Evolutionary conservation across 2,888 invertebrate genomes (phyloP), one percentile per base, ranked within the genome.

Genomic region (Lasioglossum zephyrum): DNA sequence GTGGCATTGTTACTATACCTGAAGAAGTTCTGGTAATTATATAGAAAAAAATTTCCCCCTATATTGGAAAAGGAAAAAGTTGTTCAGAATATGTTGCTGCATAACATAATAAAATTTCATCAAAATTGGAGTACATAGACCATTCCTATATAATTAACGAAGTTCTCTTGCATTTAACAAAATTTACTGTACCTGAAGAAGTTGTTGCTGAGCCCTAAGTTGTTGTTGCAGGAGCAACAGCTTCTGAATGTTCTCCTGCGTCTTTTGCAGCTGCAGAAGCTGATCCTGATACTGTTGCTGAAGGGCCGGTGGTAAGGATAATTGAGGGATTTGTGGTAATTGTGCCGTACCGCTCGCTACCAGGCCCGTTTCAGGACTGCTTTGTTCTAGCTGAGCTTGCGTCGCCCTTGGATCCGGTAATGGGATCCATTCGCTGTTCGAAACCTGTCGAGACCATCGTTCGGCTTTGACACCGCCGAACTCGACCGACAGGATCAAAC

Each of bases 401-500:
- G 84, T 74, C 49, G 89, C 83, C 39, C 93, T 91, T 0, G 94
- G 94, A 90, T 93, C 92, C 44, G 95, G 91, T 80, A 95, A 82
- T 3, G 95, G 95, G n/a, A 95, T 95, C 95, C 95, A 95, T 78
- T 95, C 95, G 92, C 94, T 95, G 83, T 93, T 95, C 0, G 94
- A 91, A 49, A 94, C 92, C 82, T 95, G 95, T 70, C 95, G 92
- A 49, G 95, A 95, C 95, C 95, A 95, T 93, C 95, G 92, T 57
- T 94, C 93, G 53, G 92, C 92, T 22, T 75, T 53, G 26, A 81
- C 70, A 22, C 70, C 79, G 4, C 88, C 88, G 66, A 90, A 87
- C 66, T 84, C 82, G 66, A 82, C 79, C 69, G 83, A 84, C 79
- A 93, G 87, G 66, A 90, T 85, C 87, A 94, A 86, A 79, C 90